Base-by-base conservation (phyloP, 1,140 invertebrate genomes). In the Neodiprion lecontei region DNA sequence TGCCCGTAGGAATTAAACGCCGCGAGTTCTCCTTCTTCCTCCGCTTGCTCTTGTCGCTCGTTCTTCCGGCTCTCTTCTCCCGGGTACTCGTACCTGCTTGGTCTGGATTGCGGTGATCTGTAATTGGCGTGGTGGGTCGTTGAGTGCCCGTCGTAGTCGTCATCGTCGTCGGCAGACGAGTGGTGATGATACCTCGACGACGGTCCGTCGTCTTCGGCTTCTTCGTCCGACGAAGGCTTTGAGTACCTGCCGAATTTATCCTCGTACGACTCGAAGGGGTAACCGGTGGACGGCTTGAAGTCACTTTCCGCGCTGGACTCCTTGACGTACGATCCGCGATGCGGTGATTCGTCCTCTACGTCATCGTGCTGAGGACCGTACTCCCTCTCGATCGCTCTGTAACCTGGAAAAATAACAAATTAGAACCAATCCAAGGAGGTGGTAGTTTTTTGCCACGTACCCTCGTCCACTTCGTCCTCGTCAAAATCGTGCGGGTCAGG, bases 241-340 rank as follows among this genome's bases (percentile, higher is more conserved):
- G 72, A 77, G 23, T 75, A 73, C 40, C 80, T 86, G 14, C 78
- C 75, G 69, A 86, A 85, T 76, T 81, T 85, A 65, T 83, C 80
- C 48, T 87, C 83, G 72, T 86, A 87, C 7, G 83, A 72, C 48
- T 82, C 81, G 47, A 86, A 84, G 14, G 80, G 78, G 69, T 79
- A 80, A 12, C 75, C 72, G 9, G 74, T 79, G 1, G 81, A 80
- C 1, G 83, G 82, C n/a, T 79, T 78, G 14, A 80, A 83, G 73
- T 82, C 76, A 14, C 80, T 75, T 68, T 75, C 76, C 8, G 40
- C 72, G 48, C 71, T 71, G 7, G 79, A 61, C 49, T 76, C 74
- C 23, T 80, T 81, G 11, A 78, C 79, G 69, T 76, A 74, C 50
- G 76, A 81, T 61, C 10, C 68, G 7, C 47, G 68, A 7, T 49